Base-by-base conservation (phyloP, 2,888 invertebrate genomes). In the Listrodromus nycthemerus region DNA sequence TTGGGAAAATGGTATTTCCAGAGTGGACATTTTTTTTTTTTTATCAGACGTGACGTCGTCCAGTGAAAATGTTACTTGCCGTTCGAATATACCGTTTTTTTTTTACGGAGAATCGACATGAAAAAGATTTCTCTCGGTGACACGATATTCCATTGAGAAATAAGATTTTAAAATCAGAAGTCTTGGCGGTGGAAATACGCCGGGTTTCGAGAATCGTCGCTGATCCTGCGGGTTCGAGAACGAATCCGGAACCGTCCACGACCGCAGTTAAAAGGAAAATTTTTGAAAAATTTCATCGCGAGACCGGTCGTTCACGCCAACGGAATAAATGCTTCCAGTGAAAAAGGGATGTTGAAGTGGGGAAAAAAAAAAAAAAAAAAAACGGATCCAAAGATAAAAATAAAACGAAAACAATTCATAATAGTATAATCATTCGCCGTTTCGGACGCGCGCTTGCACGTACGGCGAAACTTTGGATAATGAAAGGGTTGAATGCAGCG, bases 381-480 rank as follows among this genome's bases (percentile, higher is more conserved):
- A n/a, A n/a, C n/a, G n/a, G n/a, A n/a, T n/a, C n/a, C n/a, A n/a
- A n/a, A 45, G 66, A 58, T 74, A 33, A 66, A 41, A 37, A 21
- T 63, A 66, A 81, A 41, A 76, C 27, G 65, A 67, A 52, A 67
- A 52, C n/a, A 73, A 74, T 27, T 63, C 81, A 65, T 69, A 78
- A 77, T 67, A 70, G 77, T 84, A 61, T 61, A 78, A 85, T 82
- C 65, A 79, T 71, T 77, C 73, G 82, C 58, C 79, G 81, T 82
- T 73, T 71, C 69, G 63, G 76, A 79, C 74, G 67, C 86, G 85
- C 83, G 83, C 82, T 86, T 86, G 85, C 87, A 87, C 87, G 88
- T 87, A 88, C 88, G 81, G 85, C 87, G 88, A 87, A 87, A 89
- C 87, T 85, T 87, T 87, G 78, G 83, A 84, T 87, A 87, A 87